Evolutionary conservation across 2,888 invertebrate species (phyloP).

Genomic region (Rotaria magnacalcarata): DNA sequence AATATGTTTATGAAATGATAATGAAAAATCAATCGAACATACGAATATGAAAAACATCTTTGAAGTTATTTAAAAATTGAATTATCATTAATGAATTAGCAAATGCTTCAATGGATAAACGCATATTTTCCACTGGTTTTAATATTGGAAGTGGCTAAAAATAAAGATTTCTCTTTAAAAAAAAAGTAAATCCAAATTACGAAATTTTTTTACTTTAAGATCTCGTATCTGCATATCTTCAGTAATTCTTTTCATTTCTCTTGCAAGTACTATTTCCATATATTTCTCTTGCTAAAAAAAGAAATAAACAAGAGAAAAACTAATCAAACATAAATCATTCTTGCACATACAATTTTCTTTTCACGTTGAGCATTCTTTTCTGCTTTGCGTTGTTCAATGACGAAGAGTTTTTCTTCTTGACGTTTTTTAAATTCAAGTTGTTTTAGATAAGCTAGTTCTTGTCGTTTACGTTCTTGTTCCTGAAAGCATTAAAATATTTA

Average conservation of each 20-base stretch:
- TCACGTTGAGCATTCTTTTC: slow-evolving; percentile 38
- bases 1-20: not conserved
- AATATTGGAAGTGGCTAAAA: slow-evolving; percentile 14
- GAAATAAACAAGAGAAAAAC: not conserved
- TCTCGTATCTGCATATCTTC: slow-evolving; percentile 24
- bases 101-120: slow-evolving; percentile 27
- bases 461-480: slow-evolving; percentile 36
- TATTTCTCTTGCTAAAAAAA: slow-evolving; percentile 18
- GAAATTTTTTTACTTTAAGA: not conserved
- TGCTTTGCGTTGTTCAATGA: slow-evolving; percentile 41
- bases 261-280: slow-evolving; percentile 17
- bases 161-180: not conserved
- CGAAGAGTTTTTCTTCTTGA: slow-evolving; percentile 25
- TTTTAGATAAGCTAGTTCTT: slow-evolving; percentile 1
- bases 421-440: slow-evolving; percentile 19
- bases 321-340: not conserved
- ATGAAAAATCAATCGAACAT: not conserved
- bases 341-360: not conserved
- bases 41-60: slow-evolving; percentile 25
- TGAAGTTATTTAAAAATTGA: slow-evolving; percentile 27
- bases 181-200: too few relatives aligned
- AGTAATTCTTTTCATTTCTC: slow-evolving; percentile 24
- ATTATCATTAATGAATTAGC: slow-evolving; percentile 21
- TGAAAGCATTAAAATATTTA: not conserved
- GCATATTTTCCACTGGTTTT: slow-evolving; percentile 28